These are phyloP conservation scores for Elaeidobius kamerunicus DNA, from an alignment of 2,888 invertebrate species.

Conservation along the genomic window DNA sequence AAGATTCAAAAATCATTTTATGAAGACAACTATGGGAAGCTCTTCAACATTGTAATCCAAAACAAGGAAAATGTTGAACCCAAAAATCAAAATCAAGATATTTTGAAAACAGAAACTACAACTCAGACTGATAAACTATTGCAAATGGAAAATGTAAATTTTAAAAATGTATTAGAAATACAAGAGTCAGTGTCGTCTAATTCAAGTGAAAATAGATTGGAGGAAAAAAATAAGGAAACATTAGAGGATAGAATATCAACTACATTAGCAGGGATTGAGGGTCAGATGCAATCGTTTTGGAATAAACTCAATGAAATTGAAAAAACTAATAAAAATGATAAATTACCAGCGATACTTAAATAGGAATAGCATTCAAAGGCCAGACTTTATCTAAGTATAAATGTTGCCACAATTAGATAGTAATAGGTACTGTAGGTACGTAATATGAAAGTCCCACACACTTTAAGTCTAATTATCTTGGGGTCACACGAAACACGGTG, in stretches of 20 bases:
- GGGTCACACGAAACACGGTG: conserved; percentile 9
- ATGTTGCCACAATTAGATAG: conserved; percentile 47
- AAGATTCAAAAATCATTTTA: conserved; percentile 54
- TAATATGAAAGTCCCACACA: conserved; percentile 24
- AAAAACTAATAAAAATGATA: conserved; percentile 19
- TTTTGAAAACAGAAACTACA: conserved; percentile 32
- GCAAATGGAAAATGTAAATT: conserved; percentile 31
- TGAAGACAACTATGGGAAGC: conserved; percentile 55
- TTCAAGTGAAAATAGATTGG: conserved; percentile 8
- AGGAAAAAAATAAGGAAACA: conserved; percentile 21
- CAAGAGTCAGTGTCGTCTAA: conserved; percentile 18
- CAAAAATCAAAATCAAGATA: conserved; percentile 34
- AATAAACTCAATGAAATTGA: conserved; percentile 43
- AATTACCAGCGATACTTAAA: neutral
- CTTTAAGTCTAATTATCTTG: conserved; percentile 16
- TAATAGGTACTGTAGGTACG: conserved; percentile 36
- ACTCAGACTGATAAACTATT: conserved; percentile 42
- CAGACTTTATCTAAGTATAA: too few species aligned
- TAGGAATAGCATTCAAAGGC: conserved; percentile 9
- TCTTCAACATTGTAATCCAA: conserved; percentile 47
- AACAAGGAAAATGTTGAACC: conserved; percentile 31
- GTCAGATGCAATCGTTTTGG: conserved; percentile 48
- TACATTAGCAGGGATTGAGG: conserved; percentile 43
- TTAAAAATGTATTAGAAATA: conserved; percentile 27
- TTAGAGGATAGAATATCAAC: conserved; percentile 37